Conservation (phyloP, 2,113 vertebrate species). For the Phylloscopus trochiloides region DNA sequence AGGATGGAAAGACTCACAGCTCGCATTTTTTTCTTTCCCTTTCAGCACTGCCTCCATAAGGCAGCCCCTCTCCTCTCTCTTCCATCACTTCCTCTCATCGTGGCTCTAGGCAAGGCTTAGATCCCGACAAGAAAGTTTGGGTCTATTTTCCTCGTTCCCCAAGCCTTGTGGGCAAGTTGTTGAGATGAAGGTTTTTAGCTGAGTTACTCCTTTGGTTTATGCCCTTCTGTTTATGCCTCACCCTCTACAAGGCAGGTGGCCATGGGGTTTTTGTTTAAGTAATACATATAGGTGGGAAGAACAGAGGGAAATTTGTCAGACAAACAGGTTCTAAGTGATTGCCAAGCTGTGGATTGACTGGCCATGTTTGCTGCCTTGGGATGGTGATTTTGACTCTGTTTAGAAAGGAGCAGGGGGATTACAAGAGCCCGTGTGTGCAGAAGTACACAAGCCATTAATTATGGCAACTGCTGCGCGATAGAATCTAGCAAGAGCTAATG, state of each 20-base stretch:
- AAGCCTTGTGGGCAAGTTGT: background rate
- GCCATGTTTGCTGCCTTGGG: background rate
- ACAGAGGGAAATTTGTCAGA: background rate
- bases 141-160: background rate
- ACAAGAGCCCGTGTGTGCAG: background rate
- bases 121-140: background rate
- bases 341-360: background rate
- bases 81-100: background rate
- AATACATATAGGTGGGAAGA: background rate
- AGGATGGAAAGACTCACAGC: background rate
- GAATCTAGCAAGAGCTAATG: slow-evolving; percentile 31
- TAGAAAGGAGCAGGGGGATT: background rate
- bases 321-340: background rate
- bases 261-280: rapidly evolving
- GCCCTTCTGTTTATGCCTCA: background rate
- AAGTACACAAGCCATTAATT: slow-evolving; percentile 38
- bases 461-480: background rate
- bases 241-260: background rate
- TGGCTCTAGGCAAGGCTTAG: background rate
- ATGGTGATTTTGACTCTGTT: background rate
- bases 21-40: background rate
- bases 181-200: background rate
- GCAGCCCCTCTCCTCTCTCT: background rate
- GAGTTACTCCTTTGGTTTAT: background rate
- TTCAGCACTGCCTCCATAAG: rapidly evolving